Evolutionary conservation across 2,113 vertebrate species (phyloP).

Genomic region (Polypterus senegalus): DNA sequence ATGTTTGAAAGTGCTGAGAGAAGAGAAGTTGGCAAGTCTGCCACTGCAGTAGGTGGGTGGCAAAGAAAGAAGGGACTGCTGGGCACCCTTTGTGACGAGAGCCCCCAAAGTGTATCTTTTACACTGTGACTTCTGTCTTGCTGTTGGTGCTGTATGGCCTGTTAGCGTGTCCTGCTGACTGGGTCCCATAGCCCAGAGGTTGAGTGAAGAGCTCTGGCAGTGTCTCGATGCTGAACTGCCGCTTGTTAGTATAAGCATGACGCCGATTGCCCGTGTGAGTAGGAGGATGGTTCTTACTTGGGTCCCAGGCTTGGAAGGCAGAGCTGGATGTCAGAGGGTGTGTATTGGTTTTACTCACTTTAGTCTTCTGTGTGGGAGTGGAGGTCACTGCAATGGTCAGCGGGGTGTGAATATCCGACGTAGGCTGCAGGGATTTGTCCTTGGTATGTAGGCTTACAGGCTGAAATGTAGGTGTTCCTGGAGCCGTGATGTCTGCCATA

Average conservation of each 20-base stretch:
- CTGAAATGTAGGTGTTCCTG: conserved; percentile 49
- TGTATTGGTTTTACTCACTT: conserved; percentile 59
- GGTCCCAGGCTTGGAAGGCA: conserved; percentile 61
- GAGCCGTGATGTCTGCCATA: conserved; percentile 44
- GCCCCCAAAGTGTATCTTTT: conserved; percentile 20
- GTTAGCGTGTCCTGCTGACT: conserved; percentile 50
- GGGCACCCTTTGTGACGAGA: too few relatives aligned
- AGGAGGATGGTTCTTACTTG: conserved; percentile 44
- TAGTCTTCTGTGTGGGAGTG: conserved; percentile 58
- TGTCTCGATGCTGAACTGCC: conserved; percentile 73
- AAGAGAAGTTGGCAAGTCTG: too few relatives aligned
- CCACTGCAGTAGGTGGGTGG: too few relatives aligned
- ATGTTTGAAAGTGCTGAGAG: too few relatives aligned
- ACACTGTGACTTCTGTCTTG: conserved; percentile 93
- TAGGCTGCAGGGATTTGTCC: conserved; percentile 50
- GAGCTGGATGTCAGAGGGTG: conserved; percentile 49
- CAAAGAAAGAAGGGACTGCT: too few relatives aligned
- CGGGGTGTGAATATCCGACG: conserved; percentile 56
- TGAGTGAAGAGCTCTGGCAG: conserved; percentile 64
- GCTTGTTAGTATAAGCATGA: conserved; percentile 50
- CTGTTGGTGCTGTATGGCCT: conserved; percentile 78
- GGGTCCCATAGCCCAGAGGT: conserved; percentile 44
- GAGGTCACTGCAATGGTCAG: conserved; percentile 49
- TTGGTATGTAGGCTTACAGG: conserved; percentile 50
- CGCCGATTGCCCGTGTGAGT: conserved; percentile 46